These are phyloP conservation scores for Aphyosemion australe DNA, from an alignment of 2,113 vertebrate species.

Conservation along the genomic window DNA sequence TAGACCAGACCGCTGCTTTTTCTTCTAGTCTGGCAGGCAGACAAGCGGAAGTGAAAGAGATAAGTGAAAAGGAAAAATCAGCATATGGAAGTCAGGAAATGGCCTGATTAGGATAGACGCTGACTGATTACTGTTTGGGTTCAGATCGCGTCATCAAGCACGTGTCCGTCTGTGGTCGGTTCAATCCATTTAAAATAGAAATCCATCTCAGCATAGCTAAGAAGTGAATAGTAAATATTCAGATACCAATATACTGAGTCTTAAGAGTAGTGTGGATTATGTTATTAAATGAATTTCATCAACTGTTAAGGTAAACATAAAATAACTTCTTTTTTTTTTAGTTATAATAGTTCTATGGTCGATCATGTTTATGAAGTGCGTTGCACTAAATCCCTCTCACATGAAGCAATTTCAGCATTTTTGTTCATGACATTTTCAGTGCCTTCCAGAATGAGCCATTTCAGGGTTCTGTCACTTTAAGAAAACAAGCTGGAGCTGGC, in stretches of 20 bases:
- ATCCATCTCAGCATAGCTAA: constrained; percentile 35
- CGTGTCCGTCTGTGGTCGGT: constrained; percentile 33
- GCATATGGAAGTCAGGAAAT: constrained; percentile 33
- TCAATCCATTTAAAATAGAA: constrained; percentile 46
- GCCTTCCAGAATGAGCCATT: too few relatives aligned
- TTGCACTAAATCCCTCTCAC: too few relatives aligned
- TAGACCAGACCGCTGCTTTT: constrained; percentile 58
- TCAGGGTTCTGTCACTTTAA: too few relatives aligned
- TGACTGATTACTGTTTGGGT: constrained; percentile 63
- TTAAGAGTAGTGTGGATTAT: constrained; percentile 1
- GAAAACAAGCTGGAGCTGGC: too few relatives aligned
- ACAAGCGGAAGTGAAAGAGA: constrained; percentile 62
- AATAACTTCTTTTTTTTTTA: too few relatives aligned
- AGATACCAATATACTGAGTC: not conserved
- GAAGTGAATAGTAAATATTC: constrained; percentile 6
- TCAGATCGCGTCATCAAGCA: constrained; percentile 48
- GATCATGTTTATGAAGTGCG: too few relatives aligned
- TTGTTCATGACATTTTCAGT: too few relatives aligned
- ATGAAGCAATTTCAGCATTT: too few relatives aligned
- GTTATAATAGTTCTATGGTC: too few relatives aligned
- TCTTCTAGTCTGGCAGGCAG: constrained; percentile 67
- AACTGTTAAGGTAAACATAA: too few relatives aligned
- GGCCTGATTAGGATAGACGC: constrained; percentile 58
- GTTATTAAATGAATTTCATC: too few relatives aligned
- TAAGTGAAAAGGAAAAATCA: constrained; percentile 54